A percentile compares a stretch with the other conserved stretches of the same genome.
Conservation (phyloP, 2,113 vertebrate species). For the Dolichotis patagonum region DNA sequence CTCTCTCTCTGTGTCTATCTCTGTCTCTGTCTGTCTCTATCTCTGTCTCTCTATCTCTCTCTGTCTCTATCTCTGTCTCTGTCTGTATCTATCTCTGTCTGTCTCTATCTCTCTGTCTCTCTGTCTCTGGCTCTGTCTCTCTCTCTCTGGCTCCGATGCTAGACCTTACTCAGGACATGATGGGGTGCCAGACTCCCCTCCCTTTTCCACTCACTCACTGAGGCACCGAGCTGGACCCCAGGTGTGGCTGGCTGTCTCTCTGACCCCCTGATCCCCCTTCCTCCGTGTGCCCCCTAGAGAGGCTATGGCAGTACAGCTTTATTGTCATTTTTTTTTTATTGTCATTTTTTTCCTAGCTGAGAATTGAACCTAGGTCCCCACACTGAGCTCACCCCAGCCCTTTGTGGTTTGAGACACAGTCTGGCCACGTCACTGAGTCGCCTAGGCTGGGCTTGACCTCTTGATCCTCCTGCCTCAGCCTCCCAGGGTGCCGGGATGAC, state of each 20-base stretch:
- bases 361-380: too few relatives aligned
- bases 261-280: not conserved
- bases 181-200: not conserved
- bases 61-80: too few relatives aligned
- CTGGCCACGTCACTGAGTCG: not conserved
- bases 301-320: not conserved
- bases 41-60: too few relatives aligned
- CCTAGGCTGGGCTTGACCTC: not conserved
- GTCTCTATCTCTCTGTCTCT: too few relatives aligned
- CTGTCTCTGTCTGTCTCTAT: too few relatives aligned
- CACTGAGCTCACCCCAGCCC: not conserved
- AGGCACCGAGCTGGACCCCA: too few relatives aligned
- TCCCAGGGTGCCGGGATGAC: not conserved
- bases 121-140: not conserved
- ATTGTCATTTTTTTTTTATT: too few relatives aligned
- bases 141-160: not conserved
- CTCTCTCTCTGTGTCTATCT: too few relatives aligned
- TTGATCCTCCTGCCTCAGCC: not conserved
- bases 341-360: too few relatives aligned
- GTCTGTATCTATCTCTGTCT: too few relatives aligned
- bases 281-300: fast-evolving
- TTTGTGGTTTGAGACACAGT: not conserved
- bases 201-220: not conserved
- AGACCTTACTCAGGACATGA: not conserved
- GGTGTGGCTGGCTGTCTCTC: not conserved